A percentile compares a stretch with the other conserved stretches of the same genome.
These are phyloP conservation scores for Enteromius argenteus DNA, from an alignment of 2,797 vertebrate genomes.

Conservation along the genomic window DNA sequence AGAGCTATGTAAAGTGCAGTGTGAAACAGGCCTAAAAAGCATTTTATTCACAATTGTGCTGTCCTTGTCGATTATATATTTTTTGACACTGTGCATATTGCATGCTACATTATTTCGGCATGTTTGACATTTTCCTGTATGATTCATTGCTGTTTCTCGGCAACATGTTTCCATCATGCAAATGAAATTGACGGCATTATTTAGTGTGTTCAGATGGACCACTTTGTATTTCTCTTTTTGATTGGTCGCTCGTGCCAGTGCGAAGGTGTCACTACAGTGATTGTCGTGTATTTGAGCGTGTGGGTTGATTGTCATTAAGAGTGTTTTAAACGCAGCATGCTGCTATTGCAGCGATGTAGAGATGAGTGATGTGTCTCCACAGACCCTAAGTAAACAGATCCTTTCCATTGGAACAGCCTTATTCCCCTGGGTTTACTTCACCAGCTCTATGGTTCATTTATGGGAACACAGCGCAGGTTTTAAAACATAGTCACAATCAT, in stretches of 20 bases:
- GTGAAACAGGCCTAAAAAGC: neutral
- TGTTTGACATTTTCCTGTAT: slow-evolving; percentile 15
- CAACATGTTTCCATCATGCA: slow-evolving; percentile 12
- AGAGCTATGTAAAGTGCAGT: neutral
- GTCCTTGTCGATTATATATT: neutral
- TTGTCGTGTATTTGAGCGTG: slow-evolving; percentile 38
- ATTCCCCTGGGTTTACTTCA: slow-evolving; percentile 51
- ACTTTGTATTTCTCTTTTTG: neutral
- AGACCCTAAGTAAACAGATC: slow-evolving; percentile 60
- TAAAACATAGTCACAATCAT: slow-evolving; percentile 60
- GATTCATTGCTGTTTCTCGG: slow-evolving; percentile 17
- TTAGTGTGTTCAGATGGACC: neutral
- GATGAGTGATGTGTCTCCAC: slow-evolving; percentile 59
- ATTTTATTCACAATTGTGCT: neutral
- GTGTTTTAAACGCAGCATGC: slow-evolving; percentile 44
- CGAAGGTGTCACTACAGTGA: neutral
- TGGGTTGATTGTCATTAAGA: slow-evolving; percentile 40
- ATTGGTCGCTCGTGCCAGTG: neutral
- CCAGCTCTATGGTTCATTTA: slow-evolving; percentile 62
- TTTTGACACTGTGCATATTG: neutral
- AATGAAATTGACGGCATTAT: slow-evolving; percentile 5
- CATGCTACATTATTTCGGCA: neutral
- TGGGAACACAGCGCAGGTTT: slow-evolving; percentile 52
- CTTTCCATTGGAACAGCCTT: slow-evolving; percentile 55
- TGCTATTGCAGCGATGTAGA: slow-evolving; percentile 57